Evolutionary conservation across 92 coral and sea anemone genomes (phyloP).

Genomic region (Zoanthus solanderi): DNA sequence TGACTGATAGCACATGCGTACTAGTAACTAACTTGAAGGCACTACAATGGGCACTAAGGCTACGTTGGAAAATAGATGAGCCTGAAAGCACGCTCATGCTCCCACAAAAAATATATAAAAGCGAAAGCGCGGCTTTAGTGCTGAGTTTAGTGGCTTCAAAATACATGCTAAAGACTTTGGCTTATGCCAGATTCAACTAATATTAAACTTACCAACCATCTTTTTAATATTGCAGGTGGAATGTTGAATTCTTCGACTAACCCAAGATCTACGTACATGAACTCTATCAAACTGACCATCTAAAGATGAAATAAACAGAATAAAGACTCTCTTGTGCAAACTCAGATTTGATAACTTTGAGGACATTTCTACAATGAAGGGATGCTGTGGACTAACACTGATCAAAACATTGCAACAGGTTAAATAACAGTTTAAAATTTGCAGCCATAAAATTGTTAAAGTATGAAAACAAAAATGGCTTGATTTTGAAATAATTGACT

Average conservation of each 20-base stretch:
- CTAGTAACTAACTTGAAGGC: no score
- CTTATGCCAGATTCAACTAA: no score
- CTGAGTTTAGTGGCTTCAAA: no score
- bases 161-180: not conserved
- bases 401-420: not conserved
- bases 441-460: no score
- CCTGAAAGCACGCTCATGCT: no score
- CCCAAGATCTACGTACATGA: constrained; percentile 80
- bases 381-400: not conserved
- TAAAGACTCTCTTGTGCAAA: not conserved
- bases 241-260: constrained; percentile 76
- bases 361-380: not conserved
- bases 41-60: no score
- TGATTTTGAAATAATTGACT: no score
- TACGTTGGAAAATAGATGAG: no score
- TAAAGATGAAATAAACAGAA: constrained; percentile 16
- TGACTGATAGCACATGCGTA: no score
- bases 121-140: no score
- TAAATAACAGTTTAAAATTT: not conserved
- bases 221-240: constrained; percentile 65
- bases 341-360: not conserved
- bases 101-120: no score
- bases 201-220: constrained; percentile 69
- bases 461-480: no score
- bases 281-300: constrained; percentile 80